Conservation (phyloP, 2,797 vertebrate species). For the Acipenser transmontanus region DNA sequence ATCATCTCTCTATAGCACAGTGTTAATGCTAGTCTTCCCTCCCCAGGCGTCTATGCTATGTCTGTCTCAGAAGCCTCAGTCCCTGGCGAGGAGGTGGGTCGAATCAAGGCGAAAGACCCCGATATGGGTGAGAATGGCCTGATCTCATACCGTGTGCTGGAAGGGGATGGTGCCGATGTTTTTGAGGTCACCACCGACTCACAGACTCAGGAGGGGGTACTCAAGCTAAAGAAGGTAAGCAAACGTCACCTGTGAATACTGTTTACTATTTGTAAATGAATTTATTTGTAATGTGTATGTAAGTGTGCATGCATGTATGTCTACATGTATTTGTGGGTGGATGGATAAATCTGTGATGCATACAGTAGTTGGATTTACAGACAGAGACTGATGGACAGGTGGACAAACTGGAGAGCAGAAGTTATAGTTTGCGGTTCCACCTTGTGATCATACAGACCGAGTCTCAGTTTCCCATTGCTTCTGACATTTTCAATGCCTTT, state of each 20-base stretch:
- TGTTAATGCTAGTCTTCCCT: not conserved
- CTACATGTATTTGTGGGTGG: not conserved
- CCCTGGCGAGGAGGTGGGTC: slow-evolving; percentile 74
- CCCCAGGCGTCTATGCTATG: slow-evolving; percentile 81
- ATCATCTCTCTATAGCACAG: no score
- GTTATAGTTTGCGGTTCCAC: slow-evolving; percentile 22
- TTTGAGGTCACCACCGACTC: slow-evolving; percentile 90
- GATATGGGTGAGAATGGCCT: slow-evolving; percentile 89
- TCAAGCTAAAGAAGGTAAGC: slow-evolving; percentile 90
- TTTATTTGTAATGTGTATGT: not conserved
- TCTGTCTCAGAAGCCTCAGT: slow-evolving; percentile 75
- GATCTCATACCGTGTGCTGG: slow-evolving; percentile 81
- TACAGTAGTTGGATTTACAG: not conserved
- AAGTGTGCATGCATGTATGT: slow-evolving; percentile 3
- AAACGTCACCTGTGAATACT: not conserved
- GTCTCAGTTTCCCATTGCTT: slow-evolving; percentile 22
- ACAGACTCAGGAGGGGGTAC: slow-evolving; percentile 86
- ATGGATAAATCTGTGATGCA: slow-evolving; percentile 2
- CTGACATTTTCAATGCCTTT: slow-evolving; percentile 26
- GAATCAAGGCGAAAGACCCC: slow-evolving; percentile 88
- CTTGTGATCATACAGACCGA: slow-evolving; percentile 24
- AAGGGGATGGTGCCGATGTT: slow-evolving; percentile 78
- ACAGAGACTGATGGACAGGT: not conserved
- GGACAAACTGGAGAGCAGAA: not conserved
- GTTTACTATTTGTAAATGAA: no score